phyloP scores from a whole-genome alignment of 1,140 invertebrate species.

The Ceratina calcarata region DNA sequence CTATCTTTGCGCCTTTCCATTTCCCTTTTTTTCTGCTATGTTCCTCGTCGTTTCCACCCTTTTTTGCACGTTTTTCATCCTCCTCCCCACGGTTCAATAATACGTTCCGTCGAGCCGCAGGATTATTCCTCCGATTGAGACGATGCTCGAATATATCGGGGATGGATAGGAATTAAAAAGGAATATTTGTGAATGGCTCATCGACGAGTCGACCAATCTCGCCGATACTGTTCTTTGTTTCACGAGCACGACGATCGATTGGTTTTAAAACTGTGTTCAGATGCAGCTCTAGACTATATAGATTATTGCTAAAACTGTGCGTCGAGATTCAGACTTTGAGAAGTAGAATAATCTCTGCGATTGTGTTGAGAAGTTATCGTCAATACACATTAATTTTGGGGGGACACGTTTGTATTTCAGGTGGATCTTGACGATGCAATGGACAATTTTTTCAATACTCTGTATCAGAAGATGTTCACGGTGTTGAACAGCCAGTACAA shows the following conservation, averaged over 20 bases:
- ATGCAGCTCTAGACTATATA: no score
- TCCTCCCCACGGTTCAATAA: not conserved
- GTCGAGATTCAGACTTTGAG: not conserved
- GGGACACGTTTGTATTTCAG: slow-evolving; percentile 66
- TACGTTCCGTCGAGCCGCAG: slow-evolving; percentile 22
- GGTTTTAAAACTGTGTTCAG: not conserved
- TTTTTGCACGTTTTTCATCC: not conserved
- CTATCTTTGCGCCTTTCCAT: not conserved
- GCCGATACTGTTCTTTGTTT: slow-evolving; percentile 6
- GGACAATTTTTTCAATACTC: slow-evolving; percentile 95
- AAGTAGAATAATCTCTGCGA: not conserved
- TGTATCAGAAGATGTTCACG: slow-evolving; percentile 98
- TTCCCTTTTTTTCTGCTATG: not conserved
- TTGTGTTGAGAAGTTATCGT: not conserved
- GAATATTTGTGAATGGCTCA: slow-evolving; percentile 15
- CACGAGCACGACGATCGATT: not conserved
- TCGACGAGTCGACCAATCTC: not conserved
- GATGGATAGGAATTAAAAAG: slow-evolving; percentile 22
- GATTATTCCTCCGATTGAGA: slow-evolving; percentile 27
- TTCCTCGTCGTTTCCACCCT: not conserved
- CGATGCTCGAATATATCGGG: slow-evolving; percentile 4
- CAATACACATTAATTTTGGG: not conserved
- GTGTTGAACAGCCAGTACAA: slow-evolving; percentile 95
- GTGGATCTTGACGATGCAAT: slow-evolving; percentile 91
- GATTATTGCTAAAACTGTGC: no score